A percentile compares a stretch with the other conserved stretches of the same genome.
These are phyloP conservation scores for Prolemur simus DNA, from an alignment of 2,113 vertebrate species.

Conservation along the genomic window DNA sequence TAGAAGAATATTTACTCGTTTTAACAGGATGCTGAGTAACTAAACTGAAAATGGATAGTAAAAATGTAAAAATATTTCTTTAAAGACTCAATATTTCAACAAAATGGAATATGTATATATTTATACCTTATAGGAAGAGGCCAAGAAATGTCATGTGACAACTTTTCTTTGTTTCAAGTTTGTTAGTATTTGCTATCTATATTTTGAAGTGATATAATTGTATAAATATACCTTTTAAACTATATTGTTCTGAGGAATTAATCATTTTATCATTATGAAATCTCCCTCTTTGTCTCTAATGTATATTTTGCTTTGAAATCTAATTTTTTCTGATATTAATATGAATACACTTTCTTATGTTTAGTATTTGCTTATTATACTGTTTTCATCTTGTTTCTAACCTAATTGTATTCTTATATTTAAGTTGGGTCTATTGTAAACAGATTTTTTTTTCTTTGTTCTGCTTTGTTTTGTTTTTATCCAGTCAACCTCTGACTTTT, in stretches of 20 bases:
- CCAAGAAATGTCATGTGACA: background rate
- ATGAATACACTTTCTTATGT: background rate
- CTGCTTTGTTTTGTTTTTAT: background rate
- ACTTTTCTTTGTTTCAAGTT: background rate
- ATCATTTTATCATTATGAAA: background rate
- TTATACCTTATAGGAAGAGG: background rate
- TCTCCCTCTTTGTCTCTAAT: background rate
- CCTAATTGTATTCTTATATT: background rate
- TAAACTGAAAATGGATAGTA: background rate
- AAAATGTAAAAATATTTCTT: background rate
- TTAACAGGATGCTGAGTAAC: background rate
- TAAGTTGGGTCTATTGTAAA: background rate
- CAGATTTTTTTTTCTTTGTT: background rate
- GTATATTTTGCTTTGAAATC: background rate
- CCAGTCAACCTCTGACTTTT: background rate
- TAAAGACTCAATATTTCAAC: background rate
- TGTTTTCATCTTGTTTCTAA: background rate
- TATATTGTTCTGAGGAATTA: background rate
- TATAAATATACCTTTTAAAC: background rate
- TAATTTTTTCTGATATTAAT: background rate
- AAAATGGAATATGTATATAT: background rate
- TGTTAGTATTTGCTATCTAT: background rate
- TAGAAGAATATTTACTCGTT: background rate
- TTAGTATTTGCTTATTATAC: background rate
- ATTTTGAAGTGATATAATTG: background rate